phyloP scores from a whole-genome alignment of 2,113 vertebrate species.

The Nipponia nippon region DNA sequence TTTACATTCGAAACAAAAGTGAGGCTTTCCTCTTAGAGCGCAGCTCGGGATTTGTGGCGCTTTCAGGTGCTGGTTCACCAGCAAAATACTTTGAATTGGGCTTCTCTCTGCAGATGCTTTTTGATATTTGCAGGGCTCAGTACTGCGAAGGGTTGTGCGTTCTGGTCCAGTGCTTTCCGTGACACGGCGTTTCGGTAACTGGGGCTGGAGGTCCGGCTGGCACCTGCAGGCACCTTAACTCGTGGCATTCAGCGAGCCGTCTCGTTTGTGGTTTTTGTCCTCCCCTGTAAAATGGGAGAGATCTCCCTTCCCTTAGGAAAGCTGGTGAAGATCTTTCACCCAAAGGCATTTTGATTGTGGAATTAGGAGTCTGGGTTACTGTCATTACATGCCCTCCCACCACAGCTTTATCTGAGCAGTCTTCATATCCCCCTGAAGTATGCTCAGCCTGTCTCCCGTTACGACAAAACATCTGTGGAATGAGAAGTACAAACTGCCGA shows the following conservation, averaged over 20 bases:
- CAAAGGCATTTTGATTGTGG: background rate
- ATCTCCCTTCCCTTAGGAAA: background rate
- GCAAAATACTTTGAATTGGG: background rate
- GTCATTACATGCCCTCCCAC: background rate
- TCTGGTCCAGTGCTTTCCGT: background rate
- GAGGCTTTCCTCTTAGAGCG: background rate
- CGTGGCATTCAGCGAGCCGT: rapidly evolving
- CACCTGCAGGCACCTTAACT: background rate
- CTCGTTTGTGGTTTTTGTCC: background rate
- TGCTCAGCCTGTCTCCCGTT: background rate
- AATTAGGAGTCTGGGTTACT: background rate
- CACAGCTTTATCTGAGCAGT: background rate
- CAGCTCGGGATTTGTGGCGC: background rate
- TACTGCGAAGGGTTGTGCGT: rapidly evolving
- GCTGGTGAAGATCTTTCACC: background rate
- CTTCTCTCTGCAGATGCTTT: no score
- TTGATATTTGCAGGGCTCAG: background rate
- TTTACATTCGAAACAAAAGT: rapidly evolving
- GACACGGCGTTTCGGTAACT: rapidly evolving
- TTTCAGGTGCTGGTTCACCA: background rate
- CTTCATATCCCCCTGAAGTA: background rate
- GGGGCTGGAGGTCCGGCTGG: background rate
- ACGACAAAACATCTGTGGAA: background rate
- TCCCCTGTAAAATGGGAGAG: background rate
- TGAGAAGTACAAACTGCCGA: background rate